These are phyloP conservation scores for Hymenochirus boettgeri DNA, from an alignment of 2,113 vertebrate genomes.

Conservation along the genomic window DNA sequence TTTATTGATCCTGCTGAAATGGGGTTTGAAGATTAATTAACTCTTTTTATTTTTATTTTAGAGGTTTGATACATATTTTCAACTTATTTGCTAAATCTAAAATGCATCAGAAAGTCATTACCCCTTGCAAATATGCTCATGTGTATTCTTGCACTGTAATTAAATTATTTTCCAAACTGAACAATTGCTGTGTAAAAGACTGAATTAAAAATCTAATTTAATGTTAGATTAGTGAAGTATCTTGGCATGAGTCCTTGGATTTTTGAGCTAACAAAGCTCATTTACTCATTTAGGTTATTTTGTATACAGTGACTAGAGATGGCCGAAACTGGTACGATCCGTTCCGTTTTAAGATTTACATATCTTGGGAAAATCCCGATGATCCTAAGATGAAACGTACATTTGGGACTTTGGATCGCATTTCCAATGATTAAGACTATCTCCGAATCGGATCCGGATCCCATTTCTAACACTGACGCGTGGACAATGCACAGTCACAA, in stretches of 20 bases:
- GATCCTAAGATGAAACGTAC: too few species aligned
- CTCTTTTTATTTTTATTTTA: constrained; percentile 37
- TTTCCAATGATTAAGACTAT: too few species aligned
- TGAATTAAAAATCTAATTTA: constrained; percentile 53
- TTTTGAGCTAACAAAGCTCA: constrained; percentile 45
- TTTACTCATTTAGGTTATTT: constrained; percentile 18
- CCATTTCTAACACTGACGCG: too few species aligned
- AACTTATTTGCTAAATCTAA: constrained; percentile 42
- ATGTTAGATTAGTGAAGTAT: constrained; percentile 48
- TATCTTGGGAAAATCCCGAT: too few species aligned
- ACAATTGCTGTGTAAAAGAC: constrained; percentile 49
- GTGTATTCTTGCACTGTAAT: constrained; percentile 45
- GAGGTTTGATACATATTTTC: constrained; percentile 45
- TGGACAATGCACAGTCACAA: too few species aligned
- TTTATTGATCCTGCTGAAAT: constrained; percentile 44
- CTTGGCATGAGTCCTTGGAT: constrained; percentile 35
- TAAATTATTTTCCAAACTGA: constrained; percentile 60
- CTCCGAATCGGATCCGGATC: too few species aligned
- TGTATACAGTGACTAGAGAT: too few species aligned
- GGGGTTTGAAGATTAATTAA: constrained; percentile 36
- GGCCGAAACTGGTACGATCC: too few species aligned
- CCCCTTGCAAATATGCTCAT: constrained; percentile 44
- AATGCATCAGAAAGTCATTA: constrained; percentile 47
- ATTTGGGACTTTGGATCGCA: too few species aligned
- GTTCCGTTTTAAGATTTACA: too few species aligned